Conservation (phyloP, 2,113 vertebrate genomes). For the Pungitius pungitius region DNA sequence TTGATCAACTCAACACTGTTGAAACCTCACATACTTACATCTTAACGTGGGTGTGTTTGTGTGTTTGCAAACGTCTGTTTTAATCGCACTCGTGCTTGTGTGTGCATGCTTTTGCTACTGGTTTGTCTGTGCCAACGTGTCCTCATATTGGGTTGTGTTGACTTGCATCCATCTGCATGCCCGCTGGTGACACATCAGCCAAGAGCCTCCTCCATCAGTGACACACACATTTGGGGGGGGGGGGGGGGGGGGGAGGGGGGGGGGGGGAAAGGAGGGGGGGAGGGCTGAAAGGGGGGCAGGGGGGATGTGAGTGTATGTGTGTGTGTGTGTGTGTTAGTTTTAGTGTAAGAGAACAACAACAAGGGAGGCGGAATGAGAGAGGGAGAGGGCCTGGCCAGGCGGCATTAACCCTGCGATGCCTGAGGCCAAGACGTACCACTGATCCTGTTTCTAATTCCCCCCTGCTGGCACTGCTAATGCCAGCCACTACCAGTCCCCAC, state of each 20-base stretch:
- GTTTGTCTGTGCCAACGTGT: constrained; percentile 52
- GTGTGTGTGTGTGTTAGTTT: constrained; percentile 38
- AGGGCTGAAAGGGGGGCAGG: constrained; percentile 31
- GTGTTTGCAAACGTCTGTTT: neutral
- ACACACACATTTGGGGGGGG: constrained; percentile 54
- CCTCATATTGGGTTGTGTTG: constrained; percentile 65
- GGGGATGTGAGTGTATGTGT: no score
- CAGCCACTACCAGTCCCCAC: constrained; percentile 73
- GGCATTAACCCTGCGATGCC: constrained; percentile 76
- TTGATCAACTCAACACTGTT: neutral
- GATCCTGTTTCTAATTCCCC: constrained; percentile 80
- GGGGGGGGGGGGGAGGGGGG: constrained; percentile 20
- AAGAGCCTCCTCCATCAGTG: constrained; percentile 73
- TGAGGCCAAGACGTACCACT: constrained; percentile 69
- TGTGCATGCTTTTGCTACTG: neutral
- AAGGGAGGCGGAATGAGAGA: constrained; percentile 33
- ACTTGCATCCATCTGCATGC: constrained; percentile 78
- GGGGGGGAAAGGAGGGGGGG: constrained; percentile 26
- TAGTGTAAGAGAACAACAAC: constrained; percentile 29
- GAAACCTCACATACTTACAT: neutral
- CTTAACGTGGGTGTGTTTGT: constrained; percentile 6
- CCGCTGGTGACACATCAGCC: constrained; percentile 78
- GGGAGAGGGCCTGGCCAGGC: constrained; percentile 60
- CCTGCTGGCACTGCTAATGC: constrained; percentile 76
- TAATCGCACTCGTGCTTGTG: neutral